phyloP scores from a whole-genome alignment of 2,113 vertebrate species.

The Ptyas mucosa region DNA sequence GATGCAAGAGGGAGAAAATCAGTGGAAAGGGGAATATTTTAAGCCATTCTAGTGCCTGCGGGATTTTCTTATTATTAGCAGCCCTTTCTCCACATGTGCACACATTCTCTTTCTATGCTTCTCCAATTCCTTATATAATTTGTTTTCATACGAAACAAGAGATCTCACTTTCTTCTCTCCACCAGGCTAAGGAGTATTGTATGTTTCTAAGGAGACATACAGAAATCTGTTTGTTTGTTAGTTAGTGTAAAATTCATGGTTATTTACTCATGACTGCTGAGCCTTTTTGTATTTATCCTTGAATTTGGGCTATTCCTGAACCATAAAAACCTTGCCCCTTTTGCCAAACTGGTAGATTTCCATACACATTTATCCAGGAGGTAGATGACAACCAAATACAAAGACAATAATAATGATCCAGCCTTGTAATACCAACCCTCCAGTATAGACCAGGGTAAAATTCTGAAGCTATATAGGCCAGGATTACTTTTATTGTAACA shows the following conservation, averaged over 20 bases:
- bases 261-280: neutral
- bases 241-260: neutral
- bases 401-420: neutral
- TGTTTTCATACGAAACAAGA: neutral
- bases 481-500: neutral
- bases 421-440: neutral
- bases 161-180: neutral
- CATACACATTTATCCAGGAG: neutral
- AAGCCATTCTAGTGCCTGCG: neutral
- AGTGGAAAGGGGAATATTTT: neutral
- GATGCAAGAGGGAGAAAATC: neutral
- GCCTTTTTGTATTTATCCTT: neutral
- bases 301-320: neutral
- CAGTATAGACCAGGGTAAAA: neutral
- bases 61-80: neutral
- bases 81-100: neutral
- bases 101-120: neutral
- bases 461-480: neutral
- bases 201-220: neutral
- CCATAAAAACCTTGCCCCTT: neutral
- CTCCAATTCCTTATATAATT: neutral
- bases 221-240: neutral
- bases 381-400: neutral
- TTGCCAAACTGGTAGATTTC: neutral
- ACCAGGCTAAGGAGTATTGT: neutral